A percentile compares a stretch with the other conserved stretches of the same genome.
Conservation (phyloP, 2,113 vertebrate species). For the Struthidea cinerea region DNA sequence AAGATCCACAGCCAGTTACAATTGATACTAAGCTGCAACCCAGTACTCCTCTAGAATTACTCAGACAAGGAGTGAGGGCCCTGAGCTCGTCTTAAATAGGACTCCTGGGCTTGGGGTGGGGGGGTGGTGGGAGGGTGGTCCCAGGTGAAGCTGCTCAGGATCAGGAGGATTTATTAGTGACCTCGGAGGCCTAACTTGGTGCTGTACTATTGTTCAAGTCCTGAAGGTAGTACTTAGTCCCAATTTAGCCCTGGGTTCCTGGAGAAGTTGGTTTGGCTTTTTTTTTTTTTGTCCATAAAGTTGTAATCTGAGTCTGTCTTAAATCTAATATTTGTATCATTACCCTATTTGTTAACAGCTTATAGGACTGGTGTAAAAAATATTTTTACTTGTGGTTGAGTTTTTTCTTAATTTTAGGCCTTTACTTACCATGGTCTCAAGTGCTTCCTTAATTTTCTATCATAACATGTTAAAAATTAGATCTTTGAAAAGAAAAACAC, state of each 20-base stretch:
- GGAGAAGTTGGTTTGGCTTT: accelerated
- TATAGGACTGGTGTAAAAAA: background rate
- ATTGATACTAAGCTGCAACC: accelerated
- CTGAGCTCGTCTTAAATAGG: background rate
- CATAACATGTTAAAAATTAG: accelerated
- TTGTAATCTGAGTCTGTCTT: accelerated
- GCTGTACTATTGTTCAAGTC: accelerated
- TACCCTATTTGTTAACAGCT: accelerated
- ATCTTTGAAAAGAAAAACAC: accelerated
- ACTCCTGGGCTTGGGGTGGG: background rate
- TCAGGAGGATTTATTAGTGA: background rate
- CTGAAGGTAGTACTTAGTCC: accelerated
- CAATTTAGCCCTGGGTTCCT: accelerated
- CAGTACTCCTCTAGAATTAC: accelerated
- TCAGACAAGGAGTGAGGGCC: accelerated
- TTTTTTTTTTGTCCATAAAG: too few species aligned
- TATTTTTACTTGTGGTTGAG: background rate
- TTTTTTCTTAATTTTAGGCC: background rate
- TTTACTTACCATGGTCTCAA: accelerated
- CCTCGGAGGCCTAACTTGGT: accelerated
- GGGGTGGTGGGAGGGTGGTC: too few species aligned
- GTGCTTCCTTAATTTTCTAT: accelerated
- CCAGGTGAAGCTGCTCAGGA: background rate
- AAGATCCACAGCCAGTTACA: accelerated
- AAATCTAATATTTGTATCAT: accelerated